Evolutionary conservation across 2,888 invertebrate genomes (phyloP), one percentile per base, ranked within the genome.

Genomic region (Tupiocoris notatus): DNA sequence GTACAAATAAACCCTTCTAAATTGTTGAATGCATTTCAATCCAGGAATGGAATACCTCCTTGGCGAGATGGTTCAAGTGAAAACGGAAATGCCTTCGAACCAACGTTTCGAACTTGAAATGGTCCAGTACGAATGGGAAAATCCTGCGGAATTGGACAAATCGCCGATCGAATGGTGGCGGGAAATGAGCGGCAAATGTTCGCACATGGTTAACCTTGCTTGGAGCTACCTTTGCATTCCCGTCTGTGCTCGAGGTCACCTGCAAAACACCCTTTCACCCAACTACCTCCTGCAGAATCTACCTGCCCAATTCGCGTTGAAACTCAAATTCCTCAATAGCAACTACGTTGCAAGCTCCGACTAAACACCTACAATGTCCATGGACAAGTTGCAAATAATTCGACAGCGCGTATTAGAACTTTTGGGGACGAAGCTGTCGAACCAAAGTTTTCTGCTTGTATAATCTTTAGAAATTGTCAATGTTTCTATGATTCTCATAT

Each of bases 111-210:
- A 85, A 75, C 82, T 85, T 12, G 86, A 86, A 79, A 80, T 86
- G 23, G 83, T 84, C 0, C 86, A 86, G 70, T 86, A 86, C 80
- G 84, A 86, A 74, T 84, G 85, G 1, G 86, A 86, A 78, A 81
- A 83, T 0, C 83, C 84, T 1, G 86, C 85, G 17, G 81, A 84
- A 6, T 81, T 86, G 0, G 85, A 85, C 79, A 83, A 83, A 70
- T 85, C 85, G 79, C 86, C 86, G 1, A 79, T 86, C n/a, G 83
- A 84, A 64, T 86, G 86, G 85, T 86, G 86, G 86, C 64, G 77
- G 21, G 79, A 79, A 39, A 67, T 78, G 39, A 63, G 58, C 21
- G 75, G 75, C 0, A 79, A 79, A 61, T 79, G 79, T 58, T 70
- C 57, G 61, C 66, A 77, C 17, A 56, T 79, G 54, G 63, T 67